These are phyloP conservation scores for Papilio dardanus DNA, from an alignment of 1,140 invertebrate species.

Conservation along the genomic window DNA sequence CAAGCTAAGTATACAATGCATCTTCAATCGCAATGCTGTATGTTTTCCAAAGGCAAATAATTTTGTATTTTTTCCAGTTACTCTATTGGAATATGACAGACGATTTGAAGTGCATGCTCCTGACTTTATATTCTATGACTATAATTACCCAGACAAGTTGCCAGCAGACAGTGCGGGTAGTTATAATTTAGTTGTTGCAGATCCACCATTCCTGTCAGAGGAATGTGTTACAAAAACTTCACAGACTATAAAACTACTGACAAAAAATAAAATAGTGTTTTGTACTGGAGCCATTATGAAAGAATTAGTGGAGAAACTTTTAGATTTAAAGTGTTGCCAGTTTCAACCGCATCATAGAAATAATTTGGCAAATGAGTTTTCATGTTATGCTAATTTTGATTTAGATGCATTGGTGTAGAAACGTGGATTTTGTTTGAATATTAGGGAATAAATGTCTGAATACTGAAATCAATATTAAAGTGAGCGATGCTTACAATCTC, in stretches of 20 bases:
- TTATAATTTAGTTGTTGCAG: conserved; percentile 94
- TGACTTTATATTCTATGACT: conserved; percentile 96
- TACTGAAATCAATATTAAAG: no score
- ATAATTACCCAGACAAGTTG: conserved; percentile 90
- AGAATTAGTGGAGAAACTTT: conserved; percentile 85
- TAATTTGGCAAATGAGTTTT: conserved; percentile 96
- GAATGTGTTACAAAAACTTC: conserved; percentile 95
- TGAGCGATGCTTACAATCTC: no score
- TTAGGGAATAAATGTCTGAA: no score
- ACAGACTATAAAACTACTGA: conserved; percentile 89
- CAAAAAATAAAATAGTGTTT: conserved; percentile 92
- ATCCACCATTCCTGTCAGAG: conserved; percentile 97
- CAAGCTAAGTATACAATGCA: no score
- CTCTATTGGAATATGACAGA: conserved; percentile 91
- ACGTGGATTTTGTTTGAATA: neutral
- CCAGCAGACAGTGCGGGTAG: conserved; percentile 83
- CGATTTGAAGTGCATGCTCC: conserved; percentile 90
- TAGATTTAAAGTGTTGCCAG: conserved; percentile 86
- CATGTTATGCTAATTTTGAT: conserved; percentile 94
- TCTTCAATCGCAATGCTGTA: no score
- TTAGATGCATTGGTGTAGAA: conserved; percentile 80
- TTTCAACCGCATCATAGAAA: conserved; percentile 93
- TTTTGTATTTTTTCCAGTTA: conserved; percentile 84
- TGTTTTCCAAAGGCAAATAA: no score
- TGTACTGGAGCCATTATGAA: conserved; percentile 95